Evolutionary conservation across 2,888 invertebrate species (phyloP).

Genomic region (Argynnis bischoffii): DNA sequence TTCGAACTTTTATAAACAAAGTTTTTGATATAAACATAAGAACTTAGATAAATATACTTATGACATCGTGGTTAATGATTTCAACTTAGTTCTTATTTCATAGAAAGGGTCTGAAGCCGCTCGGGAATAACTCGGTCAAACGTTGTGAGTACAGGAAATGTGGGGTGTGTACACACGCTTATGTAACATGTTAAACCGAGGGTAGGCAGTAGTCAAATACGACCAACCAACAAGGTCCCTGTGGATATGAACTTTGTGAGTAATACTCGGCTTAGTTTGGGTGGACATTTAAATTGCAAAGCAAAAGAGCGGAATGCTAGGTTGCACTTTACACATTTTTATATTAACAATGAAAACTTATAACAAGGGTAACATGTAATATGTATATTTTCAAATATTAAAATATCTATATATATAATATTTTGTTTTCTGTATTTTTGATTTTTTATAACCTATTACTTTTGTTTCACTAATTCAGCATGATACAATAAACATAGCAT

Average conservation of each 20-base stretch:
- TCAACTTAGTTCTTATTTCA: constrained; percentile 28
- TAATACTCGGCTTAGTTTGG: constrained; percentile 1
- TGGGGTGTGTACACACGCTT: constrained; percentile 29
- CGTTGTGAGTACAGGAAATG: constrained; percentile 34
- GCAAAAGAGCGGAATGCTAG: constrained; percentile 1
- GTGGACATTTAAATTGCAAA: constrained; percentile 2
- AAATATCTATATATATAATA: too few relatives aligned
- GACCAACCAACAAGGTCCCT: constrained; percentile 23
- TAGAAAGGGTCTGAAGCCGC: constrained; percentile 41
- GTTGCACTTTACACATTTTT: not conserved
- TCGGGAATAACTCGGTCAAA: constrained; percentile 55
- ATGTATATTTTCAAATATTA: too few relatives aligned
- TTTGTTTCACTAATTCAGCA: too few relatives aligned
- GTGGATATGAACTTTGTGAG: not conserved
- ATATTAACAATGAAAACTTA: not conserved
- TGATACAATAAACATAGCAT: too few relatives aligned
- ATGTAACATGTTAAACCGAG: constrained; percentile 13
- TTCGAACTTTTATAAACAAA: not conserved
- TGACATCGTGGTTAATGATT: constrained; percentile 26
- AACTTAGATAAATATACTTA: constrained; percentile 6
- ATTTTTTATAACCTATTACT: too few relatives aligned
- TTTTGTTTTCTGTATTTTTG: too few relatives aligned
- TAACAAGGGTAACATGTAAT: too few relatives aligned
- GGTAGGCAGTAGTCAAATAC: constrained; percentile 26
- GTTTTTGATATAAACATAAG: not conserved